Percentiles rank a stretch among this genome's conserved stretches.
Evolutionary conservation across 2,113 vertebrate species (phyloP).

Genomic region (Gymnorhina tibicen): DNA sequence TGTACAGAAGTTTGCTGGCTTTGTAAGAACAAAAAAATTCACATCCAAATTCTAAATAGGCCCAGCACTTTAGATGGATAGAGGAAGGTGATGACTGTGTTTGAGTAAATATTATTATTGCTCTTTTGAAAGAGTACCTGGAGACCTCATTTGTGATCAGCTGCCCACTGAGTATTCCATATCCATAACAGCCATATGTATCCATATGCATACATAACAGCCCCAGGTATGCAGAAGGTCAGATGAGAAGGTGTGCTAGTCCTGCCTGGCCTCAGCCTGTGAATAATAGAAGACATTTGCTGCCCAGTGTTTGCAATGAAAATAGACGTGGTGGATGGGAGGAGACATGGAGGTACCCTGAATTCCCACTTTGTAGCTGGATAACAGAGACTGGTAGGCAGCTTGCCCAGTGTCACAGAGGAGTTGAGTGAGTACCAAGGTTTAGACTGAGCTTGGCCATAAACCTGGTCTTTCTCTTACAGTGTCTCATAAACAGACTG

Average conservation of each 20-base stretch:
- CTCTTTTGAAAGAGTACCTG: background rate
- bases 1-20: background rate
- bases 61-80: fast-evolving
- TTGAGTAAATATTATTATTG: background rate
- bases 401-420: background rate
- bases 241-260: background rate
- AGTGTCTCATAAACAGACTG: background rate
- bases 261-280: background rate
- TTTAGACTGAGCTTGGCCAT: background rate
- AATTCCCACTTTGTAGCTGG: background rate
- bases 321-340: background rate
- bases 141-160: background rate
- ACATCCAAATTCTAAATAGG: background rate
- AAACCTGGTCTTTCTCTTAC: background rate
- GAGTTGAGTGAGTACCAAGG: background rate
- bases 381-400: background rate
- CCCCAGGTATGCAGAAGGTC: background rate
- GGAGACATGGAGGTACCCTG: background rate
- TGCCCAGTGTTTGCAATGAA: background rate
- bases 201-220: no score
- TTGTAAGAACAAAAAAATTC: background rate
- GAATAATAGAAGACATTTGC: background rate
- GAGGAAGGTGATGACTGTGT: background rate
- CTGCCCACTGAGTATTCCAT: background rate
- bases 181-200: no score